Base-by-base conservation (phyloP, 2,113 vertebrate genomes). In the Cygnus buccinator region DNA sequence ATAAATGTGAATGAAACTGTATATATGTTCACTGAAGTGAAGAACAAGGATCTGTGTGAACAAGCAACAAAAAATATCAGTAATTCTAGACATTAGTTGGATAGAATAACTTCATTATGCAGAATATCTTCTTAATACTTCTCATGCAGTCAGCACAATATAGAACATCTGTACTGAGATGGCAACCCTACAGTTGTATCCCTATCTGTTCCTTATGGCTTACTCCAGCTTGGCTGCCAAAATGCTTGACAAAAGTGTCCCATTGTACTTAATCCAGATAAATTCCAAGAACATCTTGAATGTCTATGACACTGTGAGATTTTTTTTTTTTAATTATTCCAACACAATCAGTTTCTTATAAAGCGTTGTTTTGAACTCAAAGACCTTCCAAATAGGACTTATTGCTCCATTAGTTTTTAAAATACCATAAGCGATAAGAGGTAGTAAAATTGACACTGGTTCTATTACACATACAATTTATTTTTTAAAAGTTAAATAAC, bases 111-210 rank as follows among this genome's bases (percentile, higher is more conserved):
- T 72, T 83, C 35, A 85, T 89, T 77, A 93, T 91, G 39, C 16
- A 83, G 41, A 76, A 43, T 73, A 73, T 70, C 65, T 94, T 97
- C 87, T 92, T 94, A 70, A 83, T 83, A 95, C 65, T 73, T 93
- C 65, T 88, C 78, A 26, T 48, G 17, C 54, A 85, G 74, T 87
- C 63, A 92, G n/a, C 37, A 90, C 39, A 90, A 80, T 67, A 80
- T 19, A 67, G n/a, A 96, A 65, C 70, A 95, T 70, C 57, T 86
- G 35, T 76, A 89, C n/a, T 39, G 91, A 92, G 41, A 79, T 6
- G 71, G 55, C 46, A 81, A 79, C 15, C 8, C 25, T 19, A 46
- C 79, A 95, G 62, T 88, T 97, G 57, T 83, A 57, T 25, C 75
- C 39, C 63, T 70, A 77, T 87, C 80, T 95, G 78, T 61, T 96